Evolutionary conservation across 2,113 vertebrate genomes (phyloP), one percentile per base, ranked within the genome.

Genomic region (Channa argus): DNA sequence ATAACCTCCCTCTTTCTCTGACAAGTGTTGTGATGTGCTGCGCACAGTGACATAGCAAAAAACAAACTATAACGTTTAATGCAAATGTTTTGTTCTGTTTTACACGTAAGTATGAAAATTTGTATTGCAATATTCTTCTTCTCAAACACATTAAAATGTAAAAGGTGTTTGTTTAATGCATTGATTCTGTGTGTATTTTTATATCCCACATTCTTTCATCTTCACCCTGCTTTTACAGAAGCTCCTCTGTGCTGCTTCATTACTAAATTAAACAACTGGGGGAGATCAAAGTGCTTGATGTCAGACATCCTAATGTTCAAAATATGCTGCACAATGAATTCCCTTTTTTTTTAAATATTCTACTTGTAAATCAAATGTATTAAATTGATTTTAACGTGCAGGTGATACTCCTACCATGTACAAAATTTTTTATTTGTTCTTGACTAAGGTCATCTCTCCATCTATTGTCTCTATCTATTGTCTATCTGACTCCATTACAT

Each of bases 281-380:
- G 58, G 51, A 53, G 62, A 75, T 80, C 87, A 84, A 84, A 83
- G 82, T 70, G 50, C 67, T 37, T 46, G n/a, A 24, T 24, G 24
- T 63, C 47, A 71, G 51, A 72, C 67, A 60, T 36, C 11, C 46
- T 0, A 24, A 24, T 24, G 24, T 24, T 24, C 24, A 24, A 24
- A 24, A 24, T 24, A 24, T 24, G 24, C 24, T 24, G 24, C 24
- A 24, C 24, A 24, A 24, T 24, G 24, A 24, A 24, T 24, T 24
- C 24, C 24, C 24, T 24, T 24, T 24, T 24, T 24, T 24, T 24
- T 24, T 24, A 24, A 24, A 24, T 24, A 24, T 24, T 24, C 24
- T 24, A 24, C 24, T 24, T 24, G 24, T 24, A 24, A 24, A 24
- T 24, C 24, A 24, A 24, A 24, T 24, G 24, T 24, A 24, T 24